Percentiles rank a stretch among this genome's conserved stretches.
Evolutionary conservation across 2,888 invertebrate species (phyloP).

Genomic region (Cistogaster globosa): DNA sequence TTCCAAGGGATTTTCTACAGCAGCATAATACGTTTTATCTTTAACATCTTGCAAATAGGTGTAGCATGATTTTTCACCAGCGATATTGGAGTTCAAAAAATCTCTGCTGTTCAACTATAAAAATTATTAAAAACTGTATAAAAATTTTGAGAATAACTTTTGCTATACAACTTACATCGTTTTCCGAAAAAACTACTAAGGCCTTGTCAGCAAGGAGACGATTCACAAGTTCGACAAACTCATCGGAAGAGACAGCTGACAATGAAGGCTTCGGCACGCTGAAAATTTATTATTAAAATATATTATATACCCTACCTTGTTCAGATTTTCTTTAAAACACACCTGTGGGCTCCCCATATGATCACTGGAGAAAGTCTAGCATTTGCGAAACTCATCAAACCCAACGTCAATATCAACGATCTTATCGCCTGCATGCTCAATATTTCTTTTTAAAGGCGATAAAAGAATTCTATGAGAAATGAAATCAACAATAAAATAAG

Average conservation of each 20-base stretch:
- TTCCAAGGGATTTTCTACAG: conserved; percentile 85
- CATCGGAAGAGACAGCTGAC: conserved; percentile 75
- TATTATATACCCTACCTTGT: neutral
- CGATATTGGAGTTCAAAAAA: conserved; percentile 81
- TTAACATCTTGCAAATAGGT: conserved; percentile 81
- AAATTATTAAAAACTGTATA: neutral
- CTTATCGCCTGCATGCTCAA: conserved; percentile 72
- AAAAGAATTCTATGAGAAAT: conserved; percentile 71
- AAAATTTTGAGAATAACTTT: neutral
- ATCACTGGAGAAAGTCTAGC: conserved; percentile 85
- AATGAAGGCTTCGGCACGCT: conserved; percentile 78
- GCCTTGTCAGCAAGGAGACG: conserved; percentile 78
- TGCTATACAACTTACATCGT: conserved; percentile 81
- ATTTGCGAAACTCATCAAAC: conserved; percentile 77
- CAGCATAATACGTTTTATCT: conserved; percentile 85
- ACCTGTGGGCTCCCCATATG: conserved; percentile 84
- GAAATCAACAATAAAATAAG: conserved; percentile 73
- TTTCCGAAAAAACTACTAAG: conserved; percentile 84
- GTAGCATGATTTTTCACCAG: conserved; percentile 81
- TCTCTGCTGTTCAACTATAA: conserved; percentile 83
- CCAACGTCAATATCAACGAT: conserved; percentile 77
- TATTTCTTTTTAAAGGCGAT: conserved; percentile 52
- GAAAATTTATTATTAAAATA: neutral
- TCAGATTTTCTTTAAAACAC: conserved; percentile 58
- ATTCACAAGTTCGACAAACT: conserved; percentile 76